Conservation (phyloP, 1,140 invertebrate species). For the Hylaeus volcanicus region DNA sequence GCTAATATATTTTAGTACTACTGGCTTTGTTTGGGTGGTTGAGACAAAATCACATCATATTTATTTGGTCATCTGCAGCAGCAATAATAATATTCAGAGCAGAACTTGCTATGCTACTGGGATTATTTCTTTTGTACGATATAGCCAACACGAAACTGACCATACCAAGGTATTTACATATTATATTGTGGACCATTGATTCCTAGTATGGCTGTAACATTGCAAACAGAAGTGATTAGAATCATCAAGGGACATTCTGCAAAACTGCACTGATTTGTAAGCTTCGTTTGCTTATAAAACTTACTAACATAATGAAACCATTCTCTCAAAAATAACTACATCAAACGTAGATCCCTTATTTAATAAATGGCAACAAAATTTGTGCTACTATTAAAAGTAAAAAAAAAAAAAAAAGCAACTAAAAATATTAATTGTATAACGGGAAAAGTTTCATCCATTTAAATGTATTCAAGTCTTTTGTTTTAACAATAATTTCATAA, state of each 20-base stretch:
- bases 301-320: conserved; percentile 40
- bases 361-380: conserved; percentile 19
- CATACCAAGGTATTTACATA: conserved; percentile 76
- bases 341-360: conserved; percentile 28
- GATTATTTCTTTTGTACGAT: conserved; percentile 92
- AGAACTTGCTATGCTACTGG: conserved; percentile 94
- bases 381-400: conserved; percentile 7
- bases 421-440: neutral
- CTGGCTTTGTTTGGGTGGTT: conserved; percentile 93
- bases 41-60: conserved; percentile 86
- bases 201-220: conserved; percentile 60
- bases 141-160: conserved; percentile 82
- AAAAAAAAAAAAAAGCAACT: neutral
- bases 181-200: conserved; percentile 59
- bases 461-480: neutral
- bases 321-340: conserved; percentile 23
- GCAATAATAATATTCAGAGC: conserved; percentile 95
- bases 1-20: conserved; percentile 86
- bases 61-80: conserved; percentile 92
- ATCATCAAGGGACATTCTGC: conserved; percentile 54
- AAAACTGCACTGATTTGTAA: conserved; percentile 62
- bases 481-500: conserved; percentile 35
- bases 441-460: conserved; percentile 26
- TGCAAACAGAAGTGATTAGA: conserved; percentile 61
- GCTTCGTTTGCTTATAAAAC: conserved; percentile 52